Evolutionary conservation across 35 echinoderm and acorn worm genomes (phyloP).

Genomic region (Heliocidaris erythrogramma): DNA sequence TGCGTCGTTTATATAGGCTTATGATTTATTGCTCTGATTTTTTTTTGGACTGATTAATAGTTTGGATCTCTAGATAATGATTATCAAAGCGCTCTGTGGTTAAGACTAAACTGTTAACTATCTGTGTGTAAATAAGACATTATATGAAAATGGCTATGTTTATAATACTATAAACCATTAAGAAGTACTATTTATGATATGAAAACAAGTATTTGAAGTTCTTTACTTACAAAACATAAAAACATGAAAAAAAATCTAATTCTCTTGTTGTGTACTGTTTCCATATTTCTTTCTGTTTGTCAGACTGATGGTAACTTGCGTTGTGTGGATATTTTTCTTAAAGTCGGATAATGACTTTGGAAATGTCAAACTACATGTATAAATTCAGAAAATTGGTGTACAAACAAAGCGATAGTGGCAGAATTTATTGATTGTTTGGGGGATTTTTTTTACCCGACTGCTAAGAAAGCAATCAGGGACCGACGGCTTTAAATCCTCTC

Average conservation of each 20-base stretch:
- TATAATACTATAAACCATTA: background rate
- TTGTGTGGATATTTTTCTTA: too few relatives aligned
- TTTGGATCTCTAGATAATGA: background rate
- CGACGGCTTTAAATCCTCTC: too few relatives aligned
- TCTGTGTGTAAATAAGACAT: conserved; percentile 17
- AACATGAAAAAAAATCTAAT: background rate
- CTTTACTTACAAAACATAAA: conserved; percentile 27
- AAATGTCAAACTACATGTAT: too few relatives aligned
- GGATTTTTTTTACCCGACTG: too few relatives aligned
- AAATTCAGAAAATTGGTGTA: too few relatives aligned
- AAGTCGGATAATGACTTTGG: too few relatives aligned
- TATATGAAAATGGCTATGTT: conserved; percentile 22
- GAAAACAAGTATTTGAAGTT: conserved; percentile 48
- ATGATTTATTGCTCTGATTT: background rate
- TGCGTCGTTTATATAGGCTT: background rate
- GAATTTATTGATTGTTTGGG: too few relatives aligned
- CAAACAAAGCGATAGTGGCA: too few relatives aligned
- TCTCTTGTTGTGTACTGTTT: background rate
- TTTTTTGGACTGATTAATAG: background rate
- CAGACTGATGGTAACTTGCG: too few relatives aligned
- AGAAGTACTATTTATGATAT: conserved; percentile 55
- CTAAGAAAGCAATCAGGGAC: too few relatives aligned
- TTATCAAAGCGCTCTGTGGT: background rate
- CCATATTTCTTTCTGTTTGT: background rate
- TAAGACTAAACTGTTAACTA: background rate